phyloP scores from a whole-genome alignment of 1,140 invertebrate genomes.

The Parasteatoda tepidariorum region DNA sequence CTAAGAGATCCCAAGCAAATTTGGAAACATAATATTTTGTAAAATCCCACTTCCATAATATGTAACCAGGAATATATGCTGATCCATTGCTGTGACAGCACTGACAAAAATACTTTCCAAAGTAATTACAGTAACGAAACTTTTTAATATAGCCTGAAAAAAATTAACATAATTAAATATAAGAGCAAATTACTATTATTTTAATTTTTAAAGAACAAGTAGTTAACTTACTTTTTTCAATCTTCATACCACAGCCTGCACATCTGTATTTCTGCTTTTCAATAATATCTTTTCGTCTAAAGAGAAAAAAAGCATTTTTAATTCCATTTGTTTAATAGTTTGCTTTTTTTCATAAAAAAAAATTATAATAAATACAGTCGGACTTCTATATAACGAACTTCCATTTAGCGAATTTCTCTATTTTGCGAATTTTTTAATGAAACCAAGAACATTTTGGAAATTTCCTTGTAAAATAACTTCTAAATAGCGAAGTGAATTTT shows the following conservation, averaged over 20 bases:
- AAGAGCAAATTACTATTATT: not conserved
- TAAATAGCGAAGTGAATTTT: too few relatives aligned
- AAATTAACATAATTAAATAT: not conserved
- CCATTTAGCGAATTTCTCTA: too few relatives aligned
- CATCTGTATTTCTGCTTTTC: constrained; percentile 84
- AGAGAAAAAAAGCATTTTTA: constrained; percentile 66
- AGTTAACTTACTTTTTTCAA: constrained; percentile 71
- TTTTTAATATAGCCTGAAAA: constrained; percentile 76
- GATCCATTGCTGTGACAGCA: constrained; percentile 85
- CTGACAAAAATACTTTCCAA: constrained; percentile 89
- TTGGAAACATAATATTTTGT: constrained; percentile 77
- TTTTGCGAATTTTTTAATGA: too few relatives aligned
- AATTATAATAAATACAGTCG: too few relatives aligned
- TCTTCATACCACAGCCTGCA: constrained; percentile 86
- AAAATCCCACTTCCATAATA: constrained; percentile 82
- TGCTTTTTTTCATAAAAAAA: too few relatives aligned
- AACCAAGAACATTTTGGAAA: too few relatives aligned
- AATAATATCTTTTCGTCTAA: constrained; percentile 76
- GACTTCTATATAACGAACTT: too few relatives aligned
- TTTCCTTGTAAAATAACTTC: too few relatives aligned
- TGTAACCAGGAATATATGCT: constrained; percentile 80
- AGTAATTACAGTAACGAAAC: constrained; percentile 86
- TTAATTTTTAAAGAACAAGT: not conserved
- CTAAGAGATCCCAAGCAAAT: constrained; percentile 82
- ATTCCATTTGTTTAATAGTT: too few relatives aligned